Base-by-base conservation (phyloP, 2,888 invertebrate genomes). In the Eretmocerus hayati region DNA sequence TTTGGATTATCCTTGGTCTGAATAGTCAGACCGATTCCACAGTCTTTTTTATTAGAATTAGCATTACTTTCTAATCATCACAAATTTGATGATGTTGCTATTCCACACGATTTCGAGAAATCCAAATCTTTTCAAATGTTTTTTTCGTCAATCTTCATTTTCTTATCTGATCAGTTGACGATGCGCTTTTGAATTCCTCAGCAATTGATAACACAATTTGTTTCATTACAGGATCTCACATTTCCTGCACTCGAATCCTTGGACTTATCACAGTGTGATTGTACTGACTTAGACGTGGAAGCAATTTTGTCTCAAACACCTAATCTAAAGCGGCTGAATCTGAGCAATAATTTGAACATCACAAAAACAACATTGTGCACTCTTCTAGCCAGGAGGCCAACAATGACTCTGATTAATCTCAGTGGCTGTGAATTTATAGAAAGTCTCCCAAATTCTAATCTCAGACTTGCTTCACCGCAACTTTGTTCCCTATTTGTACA, bases 201-300 rank as follows among this genome's bases (percentile, higher is more conserved):
- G n/a, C n/a, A n/a, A n/a, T n/a, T n/a, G n/a, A n/a, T n/a, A n/a
- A n/a, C n/a, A n/a, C n/a, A n/a, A n/a, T n/a, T n/a, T n/a, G n/a
- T 26, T 26, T 26, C 11, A 26, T 47, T 53, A 4, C 33, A 53
- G 8, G 53, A 55, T 19, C 47, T 58, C 13, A 55, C 61, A 2
- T 55, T 64, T 1, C 46, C 47, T 5, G 65, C 61, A 33, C 39
- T 71, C 11, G 67, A 69, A 41, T 57, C 53, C 5, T 48, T 71
- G 16, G 67, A 71, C 9, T 51, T 71, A 3, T 57, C 64, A 4
- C 60, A 55, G 3, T 67, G 68, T 19, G 55, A 65, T 23, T 47
- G 69, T n/a, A 56, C 49, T 0, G 67, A 71, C 36, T 40, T 46
- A 0, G 67, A 71, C 39, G 50, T 71, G 2, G 50, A 57, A 13